These are phyloP conservation scores for Heliangelus exortis DNA, from an alignment of 2,797 vertebrate species.

Conservation along the genomic window DNA sequence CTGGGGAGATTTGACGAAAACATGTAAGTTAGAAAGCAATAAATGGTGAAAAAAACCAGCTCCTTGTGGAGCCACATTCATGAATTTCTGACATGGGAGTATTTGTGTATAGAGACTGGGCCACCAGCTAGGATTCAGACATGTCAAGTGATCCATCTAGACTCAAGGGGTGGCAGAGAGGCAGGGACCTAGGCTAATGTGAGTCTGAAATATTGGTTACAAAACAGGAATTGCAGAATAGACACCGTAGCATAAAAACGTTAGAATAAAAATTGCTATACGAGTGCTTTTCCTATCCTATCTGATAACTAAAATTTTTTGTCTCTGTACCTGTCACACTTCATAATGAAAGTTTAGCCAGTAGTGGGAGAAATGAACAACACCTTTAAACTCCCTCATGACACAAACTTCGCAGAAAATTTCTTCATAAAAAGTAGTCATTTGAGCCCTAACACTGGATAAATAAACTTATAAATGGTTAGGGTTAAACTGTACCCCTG, in stretches of 20 bases:
- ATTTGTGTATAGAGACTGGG: not conserved
- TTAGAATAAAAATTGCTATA: not conserved
- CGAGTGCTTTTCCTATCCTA: not conserved
- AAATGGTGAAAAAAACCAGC: not conserved
- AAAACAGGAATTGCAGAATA: not conserved
- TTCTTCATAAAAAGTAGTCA: not conserved
- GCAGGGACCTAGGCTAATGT: not conserved
- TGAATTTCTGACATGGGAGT: not conserved
- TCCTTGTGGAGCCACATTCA: accelerated
- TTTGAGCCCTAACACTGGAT: not conserved
- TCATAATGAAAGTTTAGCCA: not conserved
- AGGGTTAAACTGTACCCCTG: not conserved
- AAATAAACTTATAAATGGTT: not conserved
- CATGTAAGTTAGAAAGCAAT: not conserved
- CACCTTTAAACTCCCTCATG: not conserved
- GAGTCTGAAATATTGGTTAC: not conserved
- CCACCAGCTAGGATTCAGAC: not conserved
- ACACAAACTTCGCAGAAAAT: not conserved
- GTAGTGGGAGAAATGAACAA: not conserved
- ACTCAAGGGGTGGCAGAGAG: not conserved
- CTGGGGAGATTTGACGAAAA: not conserved
- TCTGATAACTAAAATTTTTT: not conserved
- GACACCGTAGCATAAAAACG: not conserved
- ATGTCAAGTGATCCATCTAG: not conserved
- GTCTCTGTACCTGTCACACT: not conserved